These are phyloP conservation scores for Helicoverpa zea DNA, from an alignment of 1,140 invertebrate genomes.

Conservation along the genomic window DNA sequence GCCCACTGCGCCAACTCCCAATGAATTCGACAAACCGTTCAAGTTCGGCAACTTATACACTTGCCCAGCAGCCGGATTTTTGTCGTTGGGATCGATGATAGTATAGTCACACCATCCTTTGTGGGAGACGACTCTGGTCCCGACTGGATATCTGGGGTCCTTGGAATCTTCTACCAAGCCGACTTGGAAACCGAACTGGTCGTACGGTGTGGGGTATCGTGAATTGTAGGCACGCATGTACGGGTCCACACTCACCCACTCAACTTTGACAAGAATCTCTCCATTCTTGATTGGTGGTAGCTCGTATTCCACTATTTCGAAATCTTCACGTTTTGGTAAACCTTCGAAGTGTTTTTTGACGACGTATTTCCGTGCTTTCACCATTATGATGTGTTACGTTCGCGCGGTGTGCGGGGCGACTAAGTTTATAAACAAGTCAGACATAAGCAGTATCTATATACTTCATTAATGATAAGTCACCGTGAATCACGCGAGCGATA, in stretches of 20 bases:
- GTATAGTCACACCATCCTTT: constrained; percentile 70
- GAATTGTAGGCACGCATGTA: constrained; percentile 50
- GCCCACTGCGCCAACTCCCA: constrained; percentile 61
- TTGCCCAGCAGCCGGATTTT: background rate
- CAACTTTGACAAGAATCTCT: constrained; percentile 77
- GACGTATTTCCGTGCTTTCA: constrained; percentile 65
- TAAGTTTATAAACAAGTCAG: constrained; percentile 18
- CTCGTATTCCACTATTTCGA: constrained; percentile 69
- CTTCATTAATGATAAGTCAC: constrained; percentile 5
- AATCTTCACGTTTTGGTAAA: constrained; percentile 68
- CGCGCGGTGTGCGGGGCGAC: background rate
- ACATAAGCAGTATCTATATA: background rate
- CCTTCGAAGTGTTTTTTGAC: constrained; percentile 70
- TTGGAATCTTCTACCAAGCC: constrained; percentile 62
- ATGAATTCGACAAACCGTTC: constrained; percentile 57
- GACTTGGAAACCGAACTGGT: constrained; percentile 65
- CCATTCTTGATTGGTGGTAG: constrained; percentile 63
- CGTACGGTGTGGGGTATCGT: constrained; percentile 16
- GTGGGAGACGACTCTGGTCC: constrained; percentile 83
- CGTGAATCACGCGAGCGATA: too few species aligned
- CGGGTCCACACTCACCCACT: constrained; percentile 82
- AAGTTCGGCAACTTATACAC: constrained; percentile 61
- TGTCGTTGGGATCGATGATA: constrained; percentile 71
- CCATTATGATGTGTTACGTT: constrained; percentile 39
- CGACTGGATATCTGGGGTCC: constrained; percentile 83